Evolutionary conservation across 2,113 vertebrate genomes (phyloP).

Genomic region (Narcine bancroftii): DNA sequence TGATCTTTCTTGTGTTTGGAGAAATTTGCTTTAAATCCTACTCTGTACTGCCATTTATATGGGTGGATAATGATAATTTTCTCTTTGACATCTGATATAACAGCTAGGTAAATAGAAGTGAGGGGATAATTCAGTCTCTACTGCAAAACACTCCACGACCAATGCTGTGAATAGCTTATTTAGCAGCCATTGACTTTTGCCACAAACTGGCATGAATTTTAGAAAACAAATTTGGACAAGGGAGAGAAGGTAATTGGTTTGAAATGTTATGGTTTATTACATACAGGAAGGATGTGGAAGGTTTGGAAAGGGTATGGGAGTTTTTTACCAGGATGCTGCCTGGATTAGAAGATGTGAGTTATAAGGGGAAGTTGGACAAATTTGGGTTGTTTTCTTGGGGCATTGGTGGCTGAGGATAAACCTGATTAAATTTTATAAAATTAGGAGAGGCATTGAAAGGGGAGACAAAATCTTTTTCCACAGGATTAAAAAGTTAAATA

Average conservation of each 20-base stretch:
- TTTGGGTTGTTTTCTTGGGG: too few relatives aligned
- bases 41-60: neutral
- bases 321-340: too few relatives aligned
- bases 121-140: neutral
- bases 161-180: neutral
- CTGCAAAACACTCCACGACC: neutral
- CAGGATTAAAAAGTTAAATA: too few relatives aligned
- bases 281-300: too few relatives aligned
- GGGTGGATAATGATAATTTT: neutral
- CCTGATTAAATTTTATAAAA: too few relatives aligned
- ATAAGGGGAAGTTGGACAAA: too few relatives aligned
- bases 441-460: too few relatives aligned
- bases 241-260: neutral
- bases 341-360: too few relatives aligned
- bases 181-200: neutral
- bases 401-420: too few relatives aligned
- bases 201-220: neutral
- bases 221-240: neutral
- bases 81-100: neutral
- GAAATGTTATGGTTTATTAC: too few relatives aligned
- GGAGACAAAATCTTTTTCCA: too few relatives aligned
- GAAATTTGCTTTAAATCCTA: neutral
- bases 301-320: too few relatives aligned
- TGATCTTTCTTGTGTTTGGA: neutral
- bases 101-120: slow-evolving; percentile 11